Conservation (phyloP, 2,888 invertebrate species). For the Tipula vernalis region DNA sequence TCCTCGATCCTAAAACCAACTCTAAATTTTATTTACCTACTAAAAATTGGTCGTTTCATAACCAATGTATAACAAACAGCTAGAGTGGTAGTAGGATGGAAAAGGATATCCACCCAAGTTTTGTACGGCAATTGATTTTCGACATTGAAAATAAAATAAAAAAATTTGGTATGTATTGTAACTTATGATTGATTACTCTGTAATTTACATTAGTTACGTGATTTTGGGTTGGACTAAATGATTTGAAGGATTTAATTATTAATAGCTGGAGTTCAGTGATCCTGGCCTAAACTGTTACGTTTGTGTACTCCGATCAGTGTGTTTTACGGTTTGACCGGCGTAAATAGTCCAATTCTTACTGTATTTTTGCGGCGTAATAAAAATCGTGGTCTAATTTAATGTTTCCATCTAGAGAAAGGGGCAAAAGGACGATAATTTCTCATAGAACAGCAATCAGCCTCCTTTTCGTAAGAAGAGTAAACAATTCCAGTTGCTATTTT, state of each 20-base stretch:
- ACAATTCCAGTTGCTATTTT: too few relatives aligned
- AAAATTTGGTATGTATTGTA: not conserved
- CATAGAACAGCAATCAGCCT: too few relatives aligned
- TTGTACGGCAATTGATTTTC: not conserved
- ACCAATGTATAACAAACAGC: not conserved
- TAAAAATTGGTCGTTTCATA: not conserved
- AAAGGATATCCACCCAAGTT: not conserved
- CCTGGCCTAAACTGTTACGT: not conserved
- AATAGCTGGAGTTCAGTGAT: not conserved
- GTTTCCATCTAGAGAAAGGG: too few relatives aligned
- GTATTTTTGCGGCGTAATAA: not conserved
- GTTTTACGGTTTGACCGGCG: not conserved
- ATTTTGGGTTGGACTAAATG: not conserved
- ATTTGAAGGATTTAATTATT: not conserved
- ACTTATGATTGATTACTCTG: not conserved
- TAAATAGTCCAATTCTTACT: not conserved
- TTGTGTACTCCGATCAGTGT: not conserved
- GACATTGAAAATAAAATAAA: not conserved
- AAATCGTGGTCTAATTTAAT: too few relatives aligned
- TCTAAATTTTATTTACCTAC: not conserved
- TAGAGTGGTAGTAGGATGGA: not conserved
- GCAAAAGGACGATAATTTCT: too few relatives aligned
- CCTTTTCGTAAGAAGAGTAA: too few relatives aligned
- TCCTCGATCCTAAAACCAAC: not conserved
- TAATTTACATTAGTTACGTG: not conserved